Base-by-base conservation (phyloP, 2,888 invertebrate species). In the Drosophila falleni region DNA sequence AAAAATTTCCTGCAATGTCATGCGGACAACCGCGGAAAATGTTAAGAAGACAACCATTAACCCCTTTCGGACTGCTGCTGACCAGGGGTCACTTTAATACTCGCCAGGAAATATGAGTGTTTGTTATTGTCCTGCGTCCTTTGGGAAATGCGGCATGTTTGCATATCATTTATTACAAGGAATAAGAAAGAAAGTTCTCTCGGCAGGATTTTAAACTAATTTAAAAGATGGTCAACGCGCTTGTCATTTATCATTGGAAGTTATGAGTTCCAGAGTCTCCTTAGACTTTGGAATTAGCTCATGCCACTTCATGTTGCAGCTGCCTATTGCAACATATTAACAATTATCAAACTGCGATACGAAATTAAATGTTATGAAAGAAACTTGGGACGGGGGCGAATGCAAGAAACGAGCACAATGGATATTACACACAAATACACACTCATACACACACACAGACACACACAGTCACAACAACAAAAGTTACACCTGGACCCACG, bases 401-500 rank as follows among this genome's bases (percentile, higher is more conserved):
- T 53, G 47, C 37, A 74, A 63, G 41, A 65, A 69, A 61, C 56
- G 70, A 56, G 42, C 33, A 71, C 77, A 71, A 76, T 39, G 66
- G 33, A 51, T 44, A 53, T 33, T 61, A 68, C 54, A 62, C 23
- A 70, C 10, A 60, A 10, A 58, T 39, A 56, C 31, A 49, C 11
- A 71, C 8, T 2, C 23, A 54, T 13, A 67, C 61, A 61, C 47
- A 41, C 23, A 50, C 10, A 53, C n/a, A n/a, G n/a, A 68, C 15
- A 68, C 49, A 41, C 23, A 50, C 10, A 53, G 35, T 16, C 35
- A 44, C 69, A 68, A 71, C 37, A 76, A 71, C 61, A 70, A 70
- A 87, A 83, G 87, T 84, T 89, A 89, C 84, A 84, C 84, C 84
- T 84, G 84, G 84, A 89, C 68, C 87, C 87, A 83, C 78, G 87